Percentiles rank a stretch among this genome's conserved stretches.
These are phyloP conservation scores for Andrena fulva DNA, from an alignment of 2,888 invertebrate genomes.

Conservation along the genomic window DNA sequence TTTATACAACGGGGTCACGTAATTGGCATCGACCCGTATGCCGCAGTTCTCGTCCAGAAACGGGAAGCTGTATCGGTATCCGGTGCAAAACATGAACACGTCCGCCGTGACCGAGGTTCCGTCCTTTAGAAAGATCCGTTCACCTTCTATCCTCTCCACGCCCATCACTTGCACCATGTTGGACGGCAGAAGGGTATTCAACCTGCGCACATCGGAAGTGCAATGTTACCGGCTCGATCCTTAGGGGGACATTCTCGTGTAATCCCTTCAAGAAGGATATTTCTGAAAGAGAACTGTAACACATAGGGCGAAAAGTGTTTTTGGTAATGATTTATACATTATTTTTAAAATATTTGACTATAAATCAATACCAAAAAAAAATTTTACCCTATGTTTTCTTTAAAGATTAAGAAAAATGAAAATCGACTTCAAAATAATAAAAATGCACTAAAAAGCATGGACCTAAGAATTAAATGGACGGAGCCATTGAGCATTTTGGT, in stretches of 20 bases:
- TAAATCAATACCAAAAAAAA: neutral
- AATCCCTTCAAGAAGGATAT: neutral
- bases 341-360: neutral
- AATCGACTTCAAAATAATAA: no score
- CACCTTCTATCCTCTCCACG: constrained; percentile 85
- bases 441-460: no score
- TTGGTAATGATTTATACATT: no score
- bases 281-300: neutral
- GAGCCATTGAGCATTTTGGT: no score
- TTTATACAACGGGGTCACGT: constrained; percentile 90
- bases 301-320: no score
- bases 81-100: constrained; percentile 90
- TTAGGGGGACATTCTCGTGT: no score
- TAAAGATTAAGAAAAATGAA: no score
- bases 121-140: constrained; percentile 87
- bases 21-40: constrained; percentile 87
- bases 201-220: constrained; percentile 65
- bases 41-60: constrained; percentile 89
- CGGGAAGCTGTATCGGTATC: constrained; percentile 90
- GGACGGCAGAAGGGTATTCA: constrained; percentile 85
- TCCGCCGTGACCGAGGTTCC: constrained; percentile 88
- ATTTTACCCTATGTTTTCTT: neutral
- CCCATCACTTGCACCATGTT: constrained; percentile 87
- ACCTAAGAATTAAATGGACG: no score
- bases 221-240: neutral